These are phyloP conservation scores for Emydoidea blandingii DNA, from an alignment of 2,797 vertebrate species.

Conservation along the genomic window DNA sequence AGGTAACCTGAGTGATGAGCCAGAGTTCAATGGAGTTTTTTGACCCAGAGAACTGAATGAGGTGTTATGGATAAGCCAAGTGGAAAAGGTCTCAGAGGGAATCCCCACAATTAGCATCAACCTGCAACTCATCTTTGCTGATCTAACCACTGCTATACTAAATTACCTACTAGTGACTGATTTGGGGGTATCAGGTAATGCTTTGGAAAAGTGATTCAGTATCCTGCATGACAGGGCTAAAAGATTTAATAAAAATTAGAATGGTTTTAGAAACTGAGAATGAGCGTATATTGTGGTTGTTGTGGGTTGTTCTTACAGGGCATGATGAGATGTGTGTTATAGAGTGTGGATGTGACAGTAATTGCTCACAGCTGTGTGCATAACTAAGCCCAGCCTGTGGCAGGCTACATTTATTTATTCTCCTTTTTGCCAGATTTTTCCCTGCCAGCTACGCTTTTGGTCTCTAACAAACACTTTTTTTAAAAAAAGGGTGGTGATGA, in stretches of 20 bases:
- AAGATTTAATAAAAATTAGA: neutral
- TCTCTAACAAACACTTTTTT: neutral
- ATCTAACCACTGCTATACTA: neutral
- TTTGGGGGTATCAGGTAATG: neutral
- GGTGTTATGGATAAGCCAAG: too few relatives aligned
- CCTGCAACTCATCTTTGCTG: neutral
- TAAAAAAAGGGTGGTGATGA: neutral
- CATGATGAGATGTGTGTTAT: neutral
- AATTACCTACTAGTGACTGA: neutral
- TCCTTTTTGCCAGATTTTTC: neutral
- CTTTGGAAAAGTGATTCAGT: neutral
- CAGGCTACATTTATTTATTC: neutral
- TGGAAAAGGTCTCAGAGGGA: neutral
- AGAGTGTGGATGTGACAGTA: neutral
- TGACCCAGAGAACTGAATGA: too few relatives aligned
- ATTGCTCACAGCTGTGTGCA: conserved; percentile 23
- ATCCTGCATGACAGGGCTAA: neutral
- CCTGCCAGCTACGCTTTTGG: neutral
- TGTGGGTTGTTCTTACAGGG: conserved; percentile 3
- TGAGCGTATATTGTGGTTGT: neutral
- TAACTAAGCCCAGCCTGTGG: neutral
- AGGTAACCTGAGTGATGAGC: neutral
- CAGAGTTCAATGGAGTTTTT: neutral
- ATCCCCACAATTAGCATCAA: neutral
- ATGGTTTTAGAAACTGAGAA: neutral